Base-by-base conservation (phyloP, 1,140 invertebrate genomes). In the Megalopta genalis region DNA sequence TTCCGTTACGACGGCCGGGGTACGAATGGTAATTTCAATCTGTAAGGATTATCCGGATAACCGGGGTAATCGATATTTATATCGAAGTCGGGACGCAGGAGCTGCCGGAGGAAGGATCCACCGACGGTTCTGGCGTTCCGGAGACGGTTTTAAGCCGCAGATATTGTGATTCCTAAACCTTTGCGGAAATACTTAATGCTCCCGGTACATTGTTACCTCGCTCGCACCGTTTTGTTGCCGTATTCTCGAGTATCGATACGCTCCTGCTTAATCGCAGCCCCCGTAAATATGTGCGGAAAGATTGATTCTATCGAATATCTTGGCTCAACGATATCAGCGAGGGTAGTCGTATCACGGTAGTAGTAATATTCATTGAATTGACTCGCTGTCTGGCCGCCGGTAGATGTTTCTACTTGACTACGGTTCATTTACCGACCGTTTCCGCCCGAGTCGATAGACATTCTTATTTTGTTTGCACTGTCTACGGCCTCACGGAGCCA, bases 31-130 rank as follows among this genome's bases (percentile, higher is more conserved):
- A 91, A 90, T 90, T 91, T 91, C 89, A 90, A 90, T 91, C 89
- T 88, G 84, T 83, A 82, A 80, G 88, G 90, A 91, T 91, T 88
- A 91, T 91, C 90, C 89, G 87, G 90, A 91, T 91, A 89, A 90
- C 87, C 81, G 84, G 73, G 85, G 86, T 90, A 90, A 90, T 91
- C 88, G 89, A 91, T 91, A 91, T 91, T 91, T 91, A 91, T 88
- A 90, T 88, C 83, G 83, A 84, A 86, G 76, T 62, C 68, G 46
- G 74, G 37, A 62, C n/a, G 80, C 63, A 82, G 87, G 81, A 78
- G 79, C 42, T 54, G 57, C 32, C 46, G 65, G 62, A 85, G 68
- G 70, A 73, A 63, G 64, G 78, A 72, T 85, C 82, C 63, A 52
- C 52, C 72, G 57, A 68, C 73, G 70, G 72, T 77, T 73, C 63